Evolutionary conservation across 2,797 vertebrate genomes (phyloP).

Genomic region (Paguma larvata): DNA sequence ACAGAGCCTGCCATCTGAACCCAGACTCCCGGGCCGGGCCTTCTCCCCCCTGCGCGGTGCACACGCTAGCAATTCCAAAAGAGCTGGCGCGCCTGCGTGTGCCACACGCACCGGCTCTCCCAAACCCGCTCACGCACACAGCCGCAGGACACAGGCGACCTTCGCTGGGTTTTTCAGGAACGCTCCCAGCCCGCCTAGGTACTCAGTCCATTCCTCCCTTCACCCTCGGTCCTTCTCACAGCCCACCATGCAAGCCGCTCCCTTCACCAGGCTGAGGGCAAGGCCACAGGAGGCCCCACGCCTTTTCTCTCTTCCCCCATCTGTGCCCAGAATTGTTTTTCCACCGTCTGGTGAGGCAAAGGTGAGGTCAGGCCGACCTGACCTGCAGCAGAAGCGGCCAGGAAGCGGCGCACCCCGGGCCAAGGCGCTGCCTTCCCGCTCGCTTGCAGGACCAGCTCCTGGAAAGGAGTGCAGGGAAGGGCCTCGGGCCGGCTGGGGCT

Average conservation of each 20-base stretch:
- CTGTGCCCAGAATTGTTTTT: neutral
- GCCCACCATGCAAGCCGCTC: neutral
- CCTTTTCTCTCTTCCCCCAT: neutral
- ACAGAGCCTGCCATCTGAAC: neutral
- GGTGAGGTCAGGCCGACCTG: slow-evolving; percentile 59
- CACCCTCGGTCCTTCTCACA: neutral
- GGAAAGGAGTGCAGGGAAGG: neutral
- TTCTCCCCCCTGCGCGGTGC: neutral
- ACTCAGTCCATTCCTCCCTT: neutral
- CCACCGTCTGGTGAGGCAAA: neutral
- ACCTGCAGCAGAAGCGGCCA: neutral
- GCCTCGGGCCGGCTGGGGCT: neutral
- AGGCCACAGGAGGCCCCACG: neutral
- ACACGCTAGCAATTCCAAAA: neutral
- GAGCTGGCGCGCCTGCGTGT: neutral
- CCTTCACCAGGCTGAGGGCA: neutral
- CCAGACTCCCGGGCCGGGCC: neutral
- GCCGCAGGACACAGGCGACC: neutral
- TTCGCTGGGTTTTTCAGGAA: neutral
- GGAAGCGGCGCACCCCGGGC: neutral
- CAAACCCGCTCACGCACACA: neutral
- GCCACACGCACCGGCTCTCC: neutral
- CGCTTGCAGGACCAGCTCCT: neutral
- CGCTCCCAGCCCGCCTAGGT: neutral
- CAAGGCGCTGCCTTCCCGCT: neutral